Evolutionary conservation across 1,140 invertebrate species (phyloP).

Genomic region (Harpegnathos saltator): DNA sequence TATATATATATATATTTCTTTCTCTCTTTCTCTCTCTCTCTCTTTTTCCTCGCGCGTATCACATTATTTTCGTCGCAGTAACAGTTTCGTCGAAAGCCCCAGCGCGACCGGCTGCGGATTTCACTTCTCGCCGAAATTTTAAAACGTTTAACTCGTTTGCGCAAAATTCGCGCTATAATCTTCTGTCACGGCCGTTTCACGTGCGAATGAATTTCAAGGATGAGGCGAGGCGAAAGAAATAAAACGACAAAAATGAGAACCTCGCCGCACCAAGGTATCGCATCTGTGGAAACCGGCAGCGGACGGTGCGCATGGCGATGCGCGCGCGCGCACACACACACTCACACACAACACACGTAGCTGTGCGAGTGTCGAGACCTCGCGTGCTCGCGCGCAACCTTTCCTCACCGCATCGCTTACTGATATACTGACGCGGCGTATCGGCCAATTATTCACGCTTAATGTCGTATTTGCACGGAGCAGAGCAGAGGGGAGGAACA

Average conservation of each 20-base stretch:
- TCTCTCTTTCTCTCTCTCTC: too few relatives aligned
- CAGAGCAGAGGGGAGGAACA: neutral
- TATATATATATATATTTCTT: too few relatives aligned
- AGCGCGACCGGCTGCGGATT: neutral
- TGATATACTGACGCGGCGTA: constrained; percentile 40
- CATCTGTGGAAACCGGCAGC: neutral
- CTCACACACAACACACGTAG: neutral
- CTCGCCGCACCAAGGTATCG: constrained; percentile 34
- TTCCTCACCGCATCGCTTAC: constrained; percentile 40
- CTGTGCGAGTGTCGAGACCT: too few relatives aligned
- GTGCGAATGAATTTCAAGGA: constrained; percentile 39
- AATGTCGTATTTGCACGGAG: constrained; percentile 53
- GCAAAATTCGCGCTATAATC: constrained; percentile 20
- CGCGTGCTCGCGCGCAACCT: constrained; percentile 45
- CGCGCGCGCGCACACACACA: neutral
- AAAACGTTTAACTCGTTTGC: constrained; percentile 32
- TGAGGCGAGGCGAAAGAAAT: constrained; percentile 19
- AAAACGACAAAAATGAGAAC: constrained; percentile 19
- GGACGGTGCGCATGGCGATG: constrained; percentile 14
- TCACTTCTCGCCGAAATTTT: constrained; percentile 5
- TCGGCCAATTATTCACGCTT: constrained; percentile 61
- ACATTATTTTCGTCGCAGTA: too few relatives aligned
- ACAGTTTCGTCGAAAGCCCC: too few relatives aligned
- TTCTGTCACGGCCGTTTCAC: constrained; percentile 22
- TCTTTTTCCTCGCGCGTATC: too few relatives aligned